Evolutionary conservation across 2,888 invertebrate species (phyloP).

Genomic region (Diloba caeruleocephala): DNA sequence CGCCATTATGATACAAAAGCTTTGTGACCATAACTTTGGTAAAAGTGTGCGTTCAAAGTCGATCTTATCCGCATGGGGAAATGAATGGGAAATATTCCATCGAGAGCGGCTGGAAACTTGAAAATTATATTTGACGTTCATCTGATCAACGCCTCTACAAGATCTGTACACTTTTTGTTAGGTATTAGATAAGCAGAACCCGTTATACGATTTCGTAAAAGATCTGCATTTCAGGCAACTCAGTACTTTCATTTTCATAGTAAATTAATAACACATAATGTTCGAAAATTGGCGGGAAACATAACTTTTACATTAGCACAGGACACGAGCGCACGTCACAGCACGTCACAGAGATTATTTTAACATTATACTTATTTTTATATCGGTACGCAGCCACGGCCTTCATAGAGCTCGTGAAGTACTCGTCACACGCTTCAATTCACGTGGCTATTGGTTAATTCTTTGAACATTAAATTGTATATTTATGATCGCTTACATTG

Average conservation of each 20-base stretch:
- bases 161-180: neutral
- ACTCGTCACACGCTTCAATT: conserved; percentile 45
- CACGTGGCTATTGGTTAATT: conserved; percentile 45
- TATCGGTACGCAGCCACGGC: conserved; percentile 38
- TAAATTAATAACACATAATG: too few species aligned
- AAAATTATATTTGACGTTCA: conserved; percentile 1
- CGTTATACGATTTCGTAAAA: too few species aligned
- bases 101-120: neutral
- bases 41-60: neutral
- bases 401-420: conserved; percentile 50
- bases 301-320: conserved; percentile 33
- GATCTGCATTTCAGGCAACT: too few species aligned
- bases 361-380: conserved; percentile 51
- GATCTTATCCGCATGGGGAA: neutral
- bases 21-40: neutral
- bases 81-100: conserved; percentile 5
- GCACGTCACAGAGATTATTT: conserved; percentile 42
- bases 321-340: conserved; percentile 23
- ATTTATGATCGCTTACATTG: conserved; percentile 42
- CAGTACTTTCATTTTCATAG: too few species aligned
- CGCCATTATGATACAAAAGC: too few species aligned
- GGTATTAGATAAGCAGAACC: neutral
- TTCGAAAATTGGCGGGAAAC: conserved; percentile 21
- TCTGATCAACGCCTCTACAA: neutral
- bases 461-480: conserved; percentile 52